Evolutionary conservation across 2,888 invertebrate genomes (phyloP), one percentile per base, ranked within the genome.

Genomic region (Suillia variegata): DNA sequence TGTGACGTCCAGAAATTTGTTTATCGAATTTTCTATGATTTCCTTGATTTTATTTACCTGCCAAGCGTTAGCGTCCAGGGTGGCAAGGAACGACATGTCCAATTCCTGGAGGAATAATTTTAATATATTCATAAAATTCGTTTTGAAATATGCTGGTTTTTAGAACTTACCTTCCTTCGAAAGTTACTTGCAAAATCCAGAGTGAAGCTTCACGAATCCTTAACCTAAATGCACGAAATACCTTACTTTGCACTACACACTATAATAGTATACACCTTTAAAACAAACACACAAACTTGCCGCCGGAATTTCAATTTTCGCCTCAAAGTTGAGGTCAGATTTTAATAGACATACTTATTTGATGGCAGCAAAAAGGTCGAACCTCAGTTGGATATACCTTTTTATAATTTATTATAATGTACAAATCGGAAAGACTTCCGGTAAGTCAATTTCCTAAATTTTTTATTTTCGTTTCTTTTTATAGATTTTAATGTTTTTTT

Each of bases 71-170:
- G 83, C 82, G 74, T 84, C 84, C 71, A 84, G 75, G 64, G 84
- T 83, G 67, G 84, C 84, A 71, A 84, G 78, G 78, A 84, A 84
- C 65, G 84, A 84, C 84, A 84, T 84, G 73, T 81, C 80, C 76
- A 81, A 77, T 74, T 81, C 80, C 81, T 81, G 70, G 60, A 75
- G 69, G 70, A 72, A 70, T 66, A 50, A 66, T 68, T 65, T 67
- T 70, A 66, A 67, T 66, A 66, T 61, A 63, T 72, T 65, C 38
- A 24, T 15, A 12, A 17, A 1, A 38, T 70, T 68, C 50, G 51
- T 59, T 62, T 61, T 59, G 52, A 15, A 20, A n/a, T 26, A 42
- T 49, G 53, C 60, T 58, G n/a, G n/a, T n/a, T n/a, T n/a, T n/a
- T n/a, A n/a, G 26, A 26, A 64, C 55, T 70, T 62, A 77, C 76